phyloP scores from a whole-genome alignment of 2,888 invertebrate genomes.

The Parnassius glacialis region DNA sequence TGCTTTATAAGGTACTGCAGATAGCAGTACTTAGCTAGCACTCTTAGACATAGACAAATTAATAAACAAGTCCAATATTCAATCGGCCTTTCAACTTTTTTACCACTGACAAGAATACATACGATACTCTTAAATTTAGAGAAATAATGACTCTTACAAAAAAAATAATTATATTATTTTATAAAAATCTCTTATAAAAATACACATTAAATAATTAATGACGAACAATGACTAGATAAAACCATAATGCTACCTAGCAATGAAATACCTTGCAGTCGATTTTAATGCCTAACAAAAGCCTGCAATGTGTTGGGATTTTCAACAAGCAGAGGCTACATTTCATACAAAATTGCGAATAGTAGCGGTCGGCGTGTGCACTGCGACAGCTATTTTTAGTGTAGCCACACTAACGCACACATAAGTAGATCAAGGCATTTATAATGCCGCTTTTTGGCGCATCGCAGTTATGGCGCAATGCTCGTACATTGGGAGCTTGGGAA shows the following conservation, averaged over 20 bases:
- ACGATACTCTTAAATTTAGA: too few relatives aligned
- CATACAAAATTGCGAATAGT: slow-evolving; percentile 26
- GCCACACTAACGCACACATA: slow-evolving; percentile 21
- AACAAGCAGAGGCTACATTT: slow-evolving; percentile 25
- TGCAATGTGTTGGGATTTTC: slow-evolving; percentile 24
- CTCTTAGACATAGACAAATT: too few relatives aligned
- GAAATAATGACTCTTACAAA: too few relatives aligned
- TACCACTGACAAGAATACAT: too few relatives aligned
- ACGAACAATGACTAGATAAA: slow-evolving; percentile 15
- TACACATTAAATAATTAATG: not conserved
- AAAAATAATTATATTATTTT: too few relatives aligned
- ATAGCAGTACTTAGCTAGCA: too few relatives aligned
- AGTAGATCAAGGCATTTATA: slow-evolving; percentile 11
- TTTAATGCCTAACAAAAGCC: slow-evolving; percentile 27
- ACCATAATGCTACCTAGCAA: slow-evolving; percentile 14
- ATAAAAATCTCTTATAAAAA: too few relatives aligned
- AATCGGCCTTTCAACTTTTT: too few relatives aligned
- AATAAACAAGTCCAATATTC: too few relatives aligned
- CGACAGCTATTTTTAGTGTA: slow-evolving; percentile 25
- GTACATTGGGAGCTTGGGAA: slow-evolving; percentile 4
- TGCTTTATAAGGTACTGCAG: too few relatives aligned
- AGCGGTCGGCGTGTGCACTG: slow-evolving; percentile 13
- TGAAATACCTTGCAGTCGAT: slow-evolving; percentile 25
- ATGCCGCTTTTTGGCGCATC: slow-evolving; percentile 23
- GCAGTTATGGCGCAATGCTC: not conserved